phyloP scores from a whole-genome alignment of 2,797 vertebrate genomes.

The Enteromius unitaeniatus region DNA sequence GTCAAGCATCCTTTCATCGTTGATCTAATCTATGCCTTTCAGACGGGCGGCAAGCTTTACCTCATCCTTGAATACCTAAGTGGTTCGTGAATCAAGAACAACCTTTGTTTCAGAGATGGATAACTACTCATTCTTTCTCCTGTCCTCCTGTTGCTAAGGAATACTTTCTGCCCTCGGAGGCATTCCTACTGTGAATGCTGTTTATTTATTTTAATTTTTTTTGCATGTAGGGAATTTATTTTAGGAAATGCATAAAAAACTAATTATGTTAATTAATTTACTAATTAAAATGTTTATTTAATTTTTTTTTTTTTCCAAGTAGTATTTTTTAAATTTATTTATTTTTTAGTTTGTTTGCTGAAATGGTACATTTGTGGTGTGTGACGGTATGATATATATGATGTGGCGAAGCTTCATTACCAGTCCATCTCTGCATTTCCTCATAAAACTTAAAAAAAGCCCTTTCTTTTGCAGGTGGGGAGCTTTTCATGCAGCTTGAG shows the following conservation, averaged over 20 bases:
- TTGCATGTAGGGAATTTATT: background rate
- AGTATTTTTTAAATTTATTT: background rate
- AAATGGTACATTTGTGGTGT: background rate
- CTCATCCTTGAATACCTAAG: constrained; percentile 99
- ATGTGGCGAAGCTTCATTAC: background rate
- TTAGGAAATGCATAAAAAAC: background rate
- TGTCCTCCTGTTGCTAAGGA: constrained; percentile 39
- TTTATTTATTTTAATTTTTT: constrained; percentile 31
- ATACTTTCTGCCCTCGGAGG: background rate
- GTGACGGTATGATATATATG: background rate
- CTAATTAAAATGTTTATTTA: background rate
- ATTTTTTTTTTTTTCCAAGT: background rate
- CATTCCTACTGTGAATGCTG: background rate
- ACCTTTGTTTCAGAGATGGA: constrained; percentile 38
- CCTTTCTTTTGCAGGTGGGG: constrained; percentile 84
- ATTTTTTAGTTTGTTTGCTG: background rate
- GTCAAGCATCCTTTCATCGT: constrained; percentile 99
- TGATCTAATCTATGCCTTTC: constrained; percentile 99
- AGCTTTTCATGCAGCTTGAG: constrained; percentile 99
- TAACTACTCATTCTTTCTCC: constrained; percentile 42
- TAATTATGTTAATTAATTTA: background rate
- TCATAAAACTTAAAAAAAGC: constrained; percentile 11
- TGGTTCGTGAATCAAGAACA: constrained; percentile 81
- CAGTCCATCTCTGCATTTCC: constrained; percentile 13
- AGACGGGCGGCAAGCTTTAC: constrained; percentile 99